phyloP scores from a whole-genome alignment of 2,113 vertebrate species.

The Sarotherodon lohbergeri region DNA sequence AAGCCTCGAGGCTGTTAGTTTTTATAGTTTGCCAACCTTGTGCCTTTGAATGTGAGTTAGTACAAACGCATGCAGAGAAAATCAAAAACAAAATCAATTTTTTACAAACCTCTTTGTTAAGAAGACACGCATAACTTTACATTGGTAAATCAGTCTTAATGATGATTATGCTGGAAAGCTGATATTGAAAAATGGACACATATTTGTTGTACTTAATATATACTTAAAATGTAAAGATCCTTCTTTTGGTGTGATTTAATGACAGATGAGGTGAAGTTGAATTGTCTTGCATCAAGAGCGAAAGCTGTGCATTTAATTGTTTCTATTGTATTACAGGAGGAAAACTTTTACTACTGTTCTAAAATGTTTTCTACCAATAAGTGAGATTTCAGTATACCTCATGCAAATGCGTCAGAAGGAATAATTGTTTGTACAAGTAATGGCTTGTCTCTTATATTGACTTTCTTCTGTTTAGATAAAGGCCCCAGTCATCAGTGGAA shows the following conservation, averaged over 20 bases:
- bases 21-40: background rate
- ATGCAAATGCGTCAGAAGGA: background rate
- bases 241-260: background rate
- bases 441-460: background rate
- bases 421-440: background rate
- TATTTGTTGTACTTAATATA: background rate
- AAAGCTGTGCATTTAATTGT: background rate
- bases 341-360: background rate
- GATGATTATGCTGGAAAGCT: background rate
- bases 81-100: background rate
- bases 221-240: background rate
- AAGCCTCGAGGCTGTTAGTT: constrained; percentile 5
- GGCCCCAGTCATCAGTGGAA: background rate
- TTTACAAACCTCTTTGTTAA: background rate
- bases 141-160: background rate
- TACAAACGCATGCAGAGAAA: background rate
- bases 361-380: background rate
- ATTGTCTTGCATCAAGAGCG: background rate
- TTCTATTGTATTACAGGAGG: background rate
- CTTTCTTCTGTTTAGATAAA: background rate
- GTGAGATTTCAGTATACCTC: background rate
- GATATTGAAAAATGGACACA: background rate
- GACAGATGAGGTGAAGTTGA: background rate
- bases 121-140: background rate
- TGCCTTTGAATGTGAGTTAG: background rate